phyloP scores from a whole-genome alignment of 1,140 invertebrate species.

The Drosophila pseudoananassae region DNA sequence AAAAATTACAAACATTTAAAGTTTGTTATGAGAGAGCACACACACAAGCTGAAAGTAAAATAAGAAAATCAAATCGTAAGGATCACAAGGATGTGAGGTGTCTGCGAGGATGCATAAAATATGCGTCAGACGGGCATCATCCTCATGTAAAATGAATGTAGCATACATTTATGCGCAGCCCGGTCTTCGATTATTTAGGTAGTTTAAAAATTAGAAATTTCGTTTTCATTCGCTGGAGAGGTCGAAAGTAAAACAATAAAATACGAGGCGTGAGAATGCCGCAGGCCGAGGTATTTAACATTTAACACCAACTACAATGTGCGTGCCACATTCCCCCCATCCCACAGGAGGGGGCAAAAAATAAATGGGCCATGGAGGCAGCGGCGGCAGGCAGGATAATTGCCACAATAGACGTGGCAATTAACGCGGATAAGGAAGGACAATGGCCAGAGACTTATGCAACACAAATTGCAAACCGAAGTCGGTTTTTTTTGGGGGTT shows the following conservation, averaged over 20 bases:
- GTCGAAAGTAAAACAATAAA: conserved; percentile 52
- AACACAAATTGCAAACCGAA: conserved; percentile 37
- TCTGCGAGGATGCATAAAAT: conserved; percentile 52
- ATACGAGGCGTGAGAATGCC: conserved; percentile 69
- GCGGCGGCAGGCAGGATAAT: conserved; percentile 53
- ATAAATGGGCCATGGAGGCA: conserved; percentile 20
- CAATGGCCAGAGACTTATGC: conserved; percentile 34
- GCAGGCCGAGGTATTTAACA: conserved; percentile 63
- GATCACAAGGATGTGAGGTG: conserved; percentile 8
- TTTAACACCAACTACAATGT: conserved; percentile 60
- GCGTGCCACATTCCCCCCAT: conserved; percentile 7
- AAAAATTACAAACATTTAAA: conserved; percentile 73
- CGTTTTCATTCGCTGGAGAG: conserved; percentile 10
- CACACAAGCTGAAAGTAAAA: conserved; percentile 7
- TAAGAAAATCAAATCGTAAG: conserved; percentile 41
- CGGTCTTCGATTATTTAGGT: conserved; percentile 46
- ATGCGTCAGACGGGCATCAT: conserved; percentile 26
- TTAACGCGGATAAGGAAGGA: conserved; percentile 39
- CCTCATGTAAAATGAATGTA: conserved; percentile 51
- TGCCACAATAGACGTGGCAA: conserved; percentile 62
- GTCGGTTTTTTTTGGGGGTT: conserved; percentile 5
- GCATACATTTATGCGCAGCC: conserved; percentile 37
- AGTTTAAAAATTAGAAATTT: conserved; percentile 51
- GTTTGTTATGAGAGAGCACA: conserved; percentile 44
- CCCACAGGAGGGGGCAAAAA: conserved; percentile 16